Percentiles rank a stretch among this genome's conserved stretches.
phyloP scores from a whole-genome alignment of 2,888 invertebrate genomes.

The Linyphia triangularis region DNA sequence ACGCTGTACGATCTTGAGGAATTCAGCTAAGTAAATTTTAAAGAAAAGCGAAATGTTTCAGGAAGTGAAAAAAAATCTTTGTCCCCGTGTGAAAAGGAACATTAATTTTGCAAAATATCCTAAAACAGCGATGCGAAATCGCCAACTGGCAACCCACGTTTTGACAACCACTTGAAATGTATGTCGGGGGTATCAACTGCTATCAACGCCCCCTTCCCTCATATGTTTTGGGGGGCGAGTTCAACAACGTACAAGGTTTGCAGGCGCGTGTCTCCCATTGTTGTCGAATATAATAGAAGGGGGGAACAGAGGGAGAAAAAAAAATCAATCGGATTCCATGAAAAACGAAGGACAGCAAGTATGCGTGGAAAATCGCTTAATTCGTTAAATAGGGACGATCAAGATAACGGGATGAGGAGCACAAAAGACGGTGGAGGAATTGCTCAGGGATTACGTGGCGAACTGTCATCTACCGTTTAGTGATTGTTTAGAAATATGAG shows the following conservation, averaged over 20 bases:
- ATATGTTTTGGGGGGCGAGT: slow-evolving; percentile 7
- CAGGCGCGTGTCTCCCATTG: slow-evolving; percentile 35
- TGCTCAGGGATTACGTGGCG: slow-evolving; percentile 13
- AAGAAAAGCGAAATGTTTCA: not conserved
- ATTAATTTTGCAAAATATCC: not conserved
- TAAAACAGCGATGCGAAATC: not conserved
- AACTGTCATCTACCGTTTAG: not conserved
- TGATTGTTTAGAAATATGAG: not conserved
- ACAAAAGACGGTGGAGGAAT: slow-evolving; percentile 5
- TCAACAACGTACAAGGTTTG: slow-evolving; percentile 13
- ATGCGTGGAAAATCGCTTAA: slow-evolving; percentile 56
- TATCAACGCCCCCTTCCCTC: slow-evolving; percentile 38
- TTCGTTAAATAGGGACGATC: slow-evolving; percentile 32
- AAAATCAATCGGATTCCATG: not conserved
- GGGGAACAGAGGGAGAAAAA: not conserved
- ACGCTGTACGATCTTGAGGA: too few species aligned
- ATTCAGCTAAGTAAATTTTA: too few species aligned
- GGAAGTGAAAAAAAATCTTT: not conserved
- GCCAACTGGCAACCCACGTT: not conserved
- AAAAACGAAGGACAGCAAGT: slow-evolving; percentile 29
- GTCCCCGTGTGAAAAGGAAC: not conserved
- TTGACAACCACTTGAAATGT: slow-evolving; percentile 2
- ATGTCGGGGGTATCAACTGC: not conserved
- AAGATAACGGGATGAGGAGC: not conserved
- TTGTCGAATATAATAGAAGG: slow-evolving; percentile 15